These are phyloP conservation scores for Eudemis profundana DNA, from an alignment of 2,888 invertebrate species.

Conservation along the genomic window DNA sequence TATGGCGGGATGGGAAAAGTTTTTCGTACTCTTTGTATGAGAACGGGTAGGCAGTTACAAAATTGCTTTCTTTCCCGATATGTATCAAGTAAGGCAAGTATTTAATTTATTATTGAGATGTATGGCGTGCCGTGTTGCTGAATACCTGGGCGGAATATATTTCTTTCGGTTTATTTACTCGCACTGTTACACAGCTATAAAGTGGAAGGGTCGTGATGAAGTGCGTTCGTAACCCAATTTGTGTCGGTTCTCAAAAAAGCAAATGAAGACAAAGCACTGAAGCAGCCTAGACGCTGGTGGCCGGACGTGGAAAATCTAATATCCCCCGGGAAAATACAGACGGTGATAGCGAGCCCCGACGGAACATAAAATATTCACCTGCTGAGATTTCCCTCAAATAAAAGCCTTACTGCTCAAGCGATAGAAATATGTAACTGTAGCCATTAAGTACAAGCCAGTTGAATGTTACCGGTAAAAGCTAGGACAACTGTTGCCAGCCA, in stretches of 20 bases:
- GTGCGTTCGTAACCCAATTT: constrained; percentile 36
- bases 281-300: constrained; percentile 49
- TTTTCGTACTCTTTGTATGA: not conserved
- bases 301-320: constrained; percentile 64
- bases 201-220: constrained; percentile 35
- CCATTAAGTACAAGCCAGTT: not conserved
- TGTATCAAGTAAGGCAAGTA: constrained; percentile 10
- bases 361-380: constrained; percentile 71
- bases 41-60: not conserved
- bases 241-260: constrained; percentile 49
- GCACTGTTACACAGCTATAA: constrained; percentile 24
- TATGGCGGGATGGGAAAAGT: constrained; percentile 6
- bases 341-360: constrained; percentile 62
- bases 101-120: constrained; percentile 32
- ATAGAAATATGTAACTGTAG: constrained; percentile 20
- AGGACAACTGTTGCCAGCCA: not conserved
- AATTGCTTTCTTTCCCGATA: constrained; percentile 1
- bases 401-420: constrained; percentile 46
- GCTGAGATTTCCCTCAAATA: constrained; percentile 58
- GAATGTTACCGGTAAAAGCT: not conserved
- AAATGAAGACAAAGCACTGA: constrained; percentile 59
- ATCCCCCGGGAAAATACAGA: constrained; percentile 67
- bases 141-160: constrained; percentile 6
- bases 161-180: constrained; percentile 12
- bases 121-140: constrained; percentile 1